Evolutionary conservation across 1,140 invertebrate genomes (phyloP).

Genomic region (Cryptotermes secundus): DNA sequence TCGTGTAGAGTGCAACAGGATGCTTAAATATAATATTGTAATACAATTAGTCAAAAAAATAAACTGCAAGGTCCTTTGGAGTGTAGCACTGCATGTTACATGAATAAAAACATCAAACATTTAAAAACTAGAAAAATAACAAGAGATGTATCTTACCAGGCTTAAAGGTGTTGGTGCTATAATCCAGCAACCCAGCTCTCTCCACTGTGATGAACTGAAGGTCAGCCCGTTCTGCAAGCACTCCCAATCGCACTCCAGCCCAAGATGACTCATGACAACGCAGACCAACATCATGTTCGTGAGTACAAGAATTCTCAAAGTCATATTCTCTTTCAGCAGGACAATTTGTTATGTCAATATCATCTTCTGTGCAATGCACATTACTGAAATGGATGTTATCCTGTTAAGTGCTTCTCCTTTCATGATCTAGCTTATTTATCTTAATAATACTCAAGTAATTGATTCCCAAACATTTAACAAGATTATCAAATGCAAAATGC

Average conservation of each 20-base stretch:
- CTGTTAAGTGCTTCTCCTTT: too few relatives aligned
- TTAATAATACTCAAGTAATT: too few relatives aligned
- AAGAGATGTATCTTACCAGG: slow-evolving; percentile 52
- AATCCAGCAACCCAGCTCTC: slow-evolving; percentile 92
- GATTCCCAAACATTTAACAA: too few relatives aligned
- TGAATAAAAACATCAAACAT: too few relatives aligned
- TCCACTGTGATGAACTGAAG: slow-evolving; percentile 88
- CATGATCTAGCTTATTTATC: too few relatives aligned
- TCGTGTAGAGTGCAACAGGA: too few relatives aligned
- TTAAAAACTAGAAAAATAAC: neutral
- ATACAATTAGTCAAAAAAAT: too few relatives aligned
- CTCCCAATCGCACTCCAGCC: slow-evolving; percentile 88
- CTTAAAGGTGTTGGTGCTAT: slow-evolving; percentile 84
- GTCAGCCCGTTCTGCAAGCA: slow-evolving; percentile 80
- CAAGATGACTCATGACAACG: slow-evolving; percentile 87
- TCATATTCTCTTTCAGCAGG: slow-evolving; percentile 71
- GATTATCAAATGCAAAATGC: too few relatives aligned
- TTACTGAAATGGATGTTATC: slow-evolving; percentile 58
- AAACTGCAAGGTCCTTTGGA: too few relatives aligned
- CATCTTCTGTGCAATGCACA: slow-evolving; percentile 86
- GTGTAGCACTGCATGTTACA: too few relatives aligned
- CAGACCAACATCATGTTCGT: slow-evolving; percentile 84
- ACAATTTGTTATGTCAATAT: slow-evolving; percentile 89
- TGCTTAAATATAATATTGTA: too few relatives aligned
- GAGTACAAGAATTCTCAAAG: slow-evolving; percentile 87